Conservation (phyloP, 2,888 invertebrate genomes). For the Melipona beecheii region DNA sequence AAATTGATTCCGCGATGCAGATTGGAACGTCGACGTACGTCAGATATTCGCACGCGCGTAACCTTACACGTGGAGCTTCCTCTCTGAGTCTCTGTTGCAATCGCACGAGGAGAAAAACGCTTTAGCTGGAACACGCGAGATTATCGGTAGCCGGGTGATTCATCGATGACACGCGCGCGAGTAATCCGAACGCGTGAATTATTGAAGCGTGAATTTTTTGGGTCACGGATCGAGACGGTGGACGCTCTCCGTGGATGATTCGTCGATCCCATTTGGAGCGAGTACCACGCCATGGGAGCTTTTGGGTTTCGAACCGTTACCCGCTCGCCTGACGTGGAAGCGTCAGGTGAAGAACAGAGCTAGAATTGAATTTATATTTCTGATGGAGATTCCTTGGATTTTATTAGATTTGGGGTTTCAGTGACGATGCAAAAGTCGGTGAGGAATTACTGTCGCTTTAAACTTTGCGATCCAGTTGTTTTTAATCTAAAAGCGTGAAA, state of each 20-base stretch:
- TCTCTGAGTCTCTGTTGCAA: conserved; percentile 11
- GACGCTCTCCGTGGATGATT: conserved; percentile 32
- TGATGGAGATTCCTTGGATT: no score
- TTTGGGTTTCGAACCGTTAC: conserved; percentile 61
- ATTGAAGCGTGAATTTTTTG: conserved; percentile 21
- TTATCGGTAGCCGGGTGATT: conserved; percentile 29
- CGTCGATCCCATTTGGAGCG: conserved; percentile 36
- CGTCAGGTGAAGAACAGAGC: conserved; percentile 48
- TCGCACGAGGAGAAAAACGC: conserved; percentile 10
- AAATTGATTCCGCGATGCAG: no score
- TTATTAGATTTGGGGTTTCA: no score
- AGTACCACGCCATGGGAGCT: conserved; percentile 62
- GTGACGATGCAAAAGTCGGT: no score
- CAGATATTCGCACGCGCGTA: background rate
- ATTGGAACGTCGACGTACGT: no score
- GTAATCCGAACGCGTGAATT: conserved; percentile 32
- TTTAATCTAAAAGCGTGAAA: no score
- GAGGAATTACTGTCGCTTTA: no score
- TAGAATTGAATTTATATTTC: background rate
- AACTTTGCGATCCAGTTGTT: no score
- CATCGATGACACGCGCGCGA: conserved; percentile 28
- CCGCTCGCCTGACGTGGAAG: conserved; percentile 59
- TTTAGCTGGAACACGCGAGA: background rate
- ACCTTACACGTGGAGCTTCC: background rate
- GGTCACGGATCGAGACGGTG: conserved; percentile 27